Evolutionary conservation across 2,888 invertebrate genomes (phyloP).

Genomic region (Andrena fulva): DNA sequence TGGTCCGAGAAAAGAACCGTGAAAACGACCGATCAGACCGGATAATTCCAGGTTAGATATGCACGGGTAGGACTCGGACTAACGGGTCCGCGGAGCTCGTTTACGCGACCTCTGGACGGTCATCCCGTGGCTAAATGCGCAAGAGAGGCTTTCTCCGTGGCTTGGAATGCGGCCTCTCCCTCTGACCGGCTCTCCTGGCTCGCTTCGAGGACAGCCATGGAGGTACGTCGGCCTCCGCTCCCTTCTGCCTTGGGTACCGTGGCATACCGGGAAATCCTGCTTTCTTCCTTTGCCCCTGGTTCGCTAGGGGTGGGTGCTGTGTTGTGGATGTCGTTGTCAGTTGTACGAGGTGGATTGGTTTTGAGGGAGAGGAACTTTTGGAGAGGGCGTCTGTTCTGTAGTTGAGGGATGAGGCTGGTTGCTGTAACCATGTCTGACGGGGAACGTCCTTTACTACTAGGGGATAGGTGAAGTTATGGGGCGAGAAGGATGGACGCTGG

Average conservation of each 20-base stretch:
- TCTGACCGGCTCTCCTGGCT: conserved; percentile 54
- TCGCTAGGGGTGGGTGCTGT: not conserved
- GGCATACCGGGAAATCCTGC: conserved; percentile 33
- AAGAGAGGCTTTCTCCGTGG: conserved; percentile 79
- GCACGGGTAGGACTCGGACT: conserved; percentile 43
- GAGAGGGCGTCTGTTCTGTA: not conserved
- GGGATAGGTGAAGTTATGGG: not conserved
- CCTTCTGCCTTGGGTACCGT: conserved; percentile 14
- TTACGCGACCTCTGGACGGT: conserved; percentile 69
- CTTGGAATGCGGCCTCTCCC: conserved; percentile 79
- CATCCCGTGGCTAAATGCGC: conserved; percentile 67
- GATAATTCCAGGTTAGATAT: conserved; percentile 58
- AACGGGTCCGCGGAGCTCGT: conserved; percentile 61
- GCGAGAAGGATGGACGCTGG: no score
- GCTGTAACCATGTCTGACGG: not conserved
- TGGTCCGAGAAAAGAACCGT: conserved; percentile 5
- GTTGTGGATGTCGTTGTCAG: not conserved
- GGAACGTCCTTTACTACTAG: not conserved
- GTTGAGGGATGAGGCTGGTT: not conserved
- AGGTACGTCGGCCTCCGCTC: conserved; percentile 61
- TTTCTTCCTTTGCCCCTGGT: conserved; percentile 5
- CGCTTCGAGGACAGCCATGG: conserved; percentile 61
- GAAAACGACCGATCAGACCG: conserved; percentile 19
- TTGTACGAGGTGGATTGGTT: not conserved
- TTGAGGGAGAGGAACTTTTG: no score